Percentiles rank a stretch among this genome's conserved stretches.
Evolutionary conservation across 2,797 vertebrate species (phyloP).

Genomic region (Natrix natrix): DNA sequence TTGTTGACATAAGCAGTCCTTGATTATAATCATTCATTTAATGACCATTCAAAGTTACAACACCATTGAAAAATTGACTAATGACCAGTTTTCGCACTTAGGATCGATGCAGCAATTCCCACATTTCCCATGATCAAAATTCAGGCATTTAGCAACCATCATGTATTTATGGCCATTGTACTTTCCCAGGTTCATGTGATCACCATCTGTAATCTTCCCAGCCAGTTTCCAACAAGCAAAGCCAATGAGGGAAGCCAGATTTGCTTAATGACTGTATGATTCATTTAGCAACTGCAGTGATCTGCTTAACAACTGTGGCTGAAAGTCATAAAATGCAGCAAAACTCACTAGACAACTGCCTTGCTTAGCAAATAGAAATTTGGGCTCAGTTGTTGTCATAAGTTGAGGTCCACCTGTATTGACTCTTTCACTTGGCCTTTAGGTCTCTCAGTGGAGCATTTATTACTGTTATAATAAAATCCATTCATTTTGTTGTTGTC

Average conservation of each 20-base stretch:
- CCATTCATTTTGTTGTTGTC: neutral
- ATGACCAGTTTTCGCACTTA: neutral
- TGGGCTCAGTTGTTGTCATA: neutral
- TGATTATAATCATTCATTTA: neutral
- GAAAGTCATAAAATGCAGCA: neutral
- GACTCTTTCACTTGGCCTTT: neutral
- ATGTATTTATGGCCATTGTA: neutral
- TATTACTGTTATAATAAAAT: neutral
- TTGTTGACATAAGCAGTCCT: neutral
- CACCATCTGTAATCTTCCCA: neutral
- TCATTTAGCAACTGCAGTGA: neutral
- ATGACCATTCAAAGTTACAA: neutral
- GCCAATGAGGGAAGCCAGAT: neutral
- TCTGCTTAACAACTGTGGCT: neutral
- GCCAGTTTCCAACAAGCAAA: neutral
- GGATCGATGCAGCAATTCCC: neutral
- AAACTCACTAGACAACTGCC: neutral
- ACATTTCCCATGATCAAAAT: neutral
- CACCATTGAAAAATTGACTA: neutral
- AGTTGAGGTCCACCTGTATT: neutral
- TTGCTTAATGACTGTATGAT: neutral
- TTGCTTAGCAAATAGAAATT: neutral
- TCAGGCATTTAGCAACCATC: neutral
- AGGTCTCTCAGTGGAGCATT: neutral
- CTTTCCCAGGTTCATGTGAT: neutral